These are phyloP conservation scores for Anguilla megastoma DNA, from an alignment of 2,797 vertebrate genomes.

Conservation along the genomic window DNA sequence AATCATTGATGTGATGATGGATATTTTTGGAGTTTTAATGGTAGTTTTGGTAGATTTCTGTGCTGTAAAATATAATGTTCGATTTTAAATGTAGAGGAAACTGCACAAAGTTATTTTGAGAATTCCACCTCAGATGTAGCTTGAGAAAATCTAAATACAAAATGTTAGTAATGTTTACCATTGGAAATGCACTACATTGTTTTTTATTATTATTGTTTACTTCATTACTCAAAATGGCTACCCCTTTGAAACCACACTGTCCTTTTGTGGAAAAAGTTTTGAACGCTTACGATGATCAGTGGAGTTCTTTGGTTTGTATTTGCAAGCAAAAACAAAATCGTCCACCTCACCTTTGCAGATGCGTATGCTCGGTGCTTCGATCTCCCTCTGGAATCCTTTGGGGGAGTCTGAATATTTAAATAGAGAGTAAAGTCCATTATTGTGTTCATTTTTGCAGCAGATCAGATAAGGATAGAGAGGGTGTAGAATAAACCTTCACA, in stretches of 20 bases:
- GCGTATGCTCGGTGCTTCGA: neutral
- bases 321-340: neutral
- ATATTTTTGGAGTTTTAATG: neutral
- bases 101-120: neutral
- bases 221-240: neutral
- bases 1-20: neutral
- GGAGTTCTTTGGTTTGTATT: neutral
- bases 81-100: neutral
- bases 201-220: neutral
- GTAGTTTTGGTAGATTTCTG: neutral
- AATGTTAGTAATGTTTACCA: neutral
- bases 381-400: neutral
- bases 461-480: neutral
- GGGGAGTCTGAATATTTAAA: neutral
- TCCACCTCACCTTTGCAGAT: neutral
- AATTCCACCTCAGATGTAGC: neutral
- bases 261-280: neutral
- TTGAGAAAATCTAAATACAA: neutral
- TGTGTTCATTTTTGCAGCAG: neutral
- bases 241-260: neutral
- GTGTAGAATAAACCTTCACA: neutral
- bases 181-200: conserved; percentile 5
- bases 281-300: neutral
- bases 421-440: neutral
- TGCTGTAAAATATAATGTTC: neutral